Conservation (phyloP, 2,888 invertebrate species). For the Cryptus armator region DNA sequence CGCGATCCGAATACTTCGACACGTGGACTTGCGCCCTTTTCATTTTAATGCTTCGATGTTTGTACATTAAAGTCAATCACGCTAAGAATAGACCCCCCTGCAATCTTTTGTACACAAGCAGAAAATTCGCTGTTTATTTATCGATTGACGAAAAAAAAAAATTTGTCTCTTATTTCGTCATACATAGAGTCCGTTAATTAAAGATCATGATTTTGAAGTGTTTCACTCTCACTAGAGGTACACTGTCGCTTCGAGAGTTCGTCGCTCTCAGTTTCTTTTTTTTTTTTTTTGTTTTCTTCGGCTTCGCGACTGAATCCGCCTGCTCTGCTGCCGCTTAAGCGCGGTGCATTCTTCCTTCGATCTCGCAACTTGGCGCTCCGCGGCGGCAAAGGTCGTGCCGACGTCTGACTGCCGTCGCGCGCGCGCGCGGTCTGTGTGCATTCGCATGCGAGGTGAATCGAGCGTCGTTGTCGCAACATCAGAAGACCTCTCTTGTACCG, state of each 20-base stretch:
- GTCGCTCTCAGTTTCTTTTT: background rate
- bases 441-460: conserved; percentile 28
- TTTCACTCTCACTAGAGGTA: conserved; percentile 14
- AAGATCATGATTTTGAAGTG: background rate
- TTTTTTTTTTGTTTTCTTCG: conserved; percentile 3
- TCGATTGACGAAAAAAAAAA: too few relatives aligned
- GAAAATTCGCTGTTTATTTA: too few relatives aligned
- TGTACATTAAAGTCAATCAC: background rate
- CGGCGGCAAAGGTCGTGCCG: conserved; percentile 60
- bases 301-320: background rate
- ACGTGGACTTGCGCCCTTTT: too few relatives aligned
- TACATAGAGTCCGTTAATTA: too few relatives aligned
- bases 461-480: conserved; percentile 33
- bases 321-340: background rate
- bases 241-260: background rate
- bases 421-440: background rate
- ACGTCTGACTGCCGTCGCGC: conserved; percentile 12
- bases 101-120: too few relatives aligned
- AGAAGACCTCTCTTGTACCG: conserved; percentile 11
- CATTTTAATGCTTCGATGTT: too few relatives aligned
- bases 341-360: conserved; percentile 59
- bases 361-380: conserved; percentile 60
- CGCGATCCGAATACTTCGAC: too few relatives aligned
- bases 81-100: background rate
- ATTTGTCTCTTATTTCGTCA: too few relatives aligned